Evolutionary conservation across 2,888 invertebrate species (phyloP), one percentile per base, ranked within the genome.

Genomic region (Vesta saturnalis): DNA sequence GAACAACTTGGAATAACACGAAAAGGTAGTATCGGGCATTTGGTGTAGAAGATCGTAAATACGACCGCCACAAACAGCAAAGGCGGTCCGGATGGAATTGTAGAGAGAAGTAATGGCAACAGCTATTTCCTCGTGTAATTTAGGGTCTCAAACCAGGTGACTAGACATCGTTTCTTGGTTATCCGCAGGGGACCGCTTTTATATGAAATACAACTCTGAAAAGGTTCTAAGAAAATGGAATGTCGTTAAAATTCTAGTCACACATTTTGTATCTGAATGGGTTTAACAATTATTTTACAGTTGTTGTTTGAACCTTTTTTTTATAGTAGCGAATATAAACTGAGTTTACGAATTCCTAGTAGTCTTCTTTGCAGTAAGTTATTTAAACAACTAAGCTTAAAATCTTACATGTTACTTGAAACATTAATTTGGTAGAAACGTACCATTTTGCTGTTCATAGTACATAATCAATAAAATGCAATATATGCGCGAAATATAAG

Each of bases 51-150:
- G 78, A 76, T 76, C 78, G 77, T 79, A 79, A 79, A 80, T 79
- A 79, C 68, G 77, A 74, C 75, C 74, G 70, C 78, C 77, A 75
- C 78, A 77, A 77, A 77, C 75, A 77, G 74, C 76, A 69, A n/a
- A 74, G 76, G 77, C 72, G 72, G 77, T 76, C 77, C 74, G 78
- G 76, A 79, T 78, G 77, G 77, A 76, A 79, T 79, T 79, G 79
- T 76, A 75, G 73, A 72, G 73, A 76, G 77, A 76, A 75, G 72
- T 73, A 78, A 78, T 78, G 77, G 78, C 78, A 80, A 79, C 79
- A 78, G 78, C 79, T 76, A 80, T 80, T 80, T 80, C 78, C 78
- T 78, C 76, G 73, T 77, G 79, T 80, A 80, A 80, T 80, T 79
- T 79, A 79, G 78, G 78, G 77, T 74, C 77, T 73, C 72, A 72